Percentiles rank a stretch among this genome's conserved stretches.
These are phyloP conservation scores for Scomber japonicus DNA, from an alignment of 2,113 vertebrate genomes.

Conservation along the genomic window DNA sequence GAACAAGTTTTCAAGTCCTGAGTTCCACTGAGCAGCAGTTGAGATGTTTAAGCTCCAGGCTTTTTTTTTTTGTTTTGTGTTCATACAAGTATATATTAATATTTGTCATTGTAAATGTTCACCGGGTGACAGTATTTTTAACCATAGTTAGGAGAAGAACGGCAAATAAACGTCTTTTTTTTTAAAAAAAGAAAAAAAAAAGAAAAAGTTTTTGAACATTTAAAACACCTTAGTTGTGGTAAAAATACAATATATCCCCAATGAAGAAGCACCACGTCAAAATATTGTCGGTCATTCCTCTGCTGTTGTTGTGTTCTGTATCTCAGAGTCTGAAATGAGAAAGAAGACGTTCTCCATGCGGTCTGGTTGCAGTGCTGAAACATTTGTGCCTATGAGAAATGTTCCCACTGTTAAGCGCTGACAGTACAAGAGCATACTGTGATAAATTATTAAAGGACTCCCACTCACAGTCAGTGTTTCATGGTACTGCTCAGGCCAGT, in stretches of 20 bases:
- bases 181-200: constrained; percentile 73
- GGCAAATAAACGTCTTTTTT: constrained; percentile 73
- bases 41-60: constrained; percentile 94
- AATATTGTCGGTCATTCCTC: constrained; percentile 77
- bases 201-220: constrained; percentile 42
- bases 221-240: constrained; percentile 89
- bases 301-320: constrained; percentile 77
- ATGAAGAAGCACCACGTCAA: constrained; percentile 92
- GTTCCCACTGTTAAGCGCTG: not conserved
- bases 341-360: constrained; percentile 1
- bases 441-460: not conserved
- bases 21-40: constrained; percentile 98
- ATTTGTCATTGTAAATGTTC: constrained; percentile 84
- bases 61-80: constrained; percentile 76
- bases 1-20: constrained; percentile 89
- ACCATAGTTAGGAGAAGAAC: constrained; percentile 66
- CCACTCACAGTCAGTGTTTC: constrained; percentile 70
- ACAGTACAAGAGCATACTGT: not conserved
- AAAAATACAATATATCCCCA: constrained; percentile 91
- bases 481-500: constrained; percentile 35
- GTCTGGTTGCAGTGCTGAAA: not conserved
- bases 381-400: not conserved
- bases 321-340: constrained; percentile 75
- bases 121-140: constrained; percentile 51
- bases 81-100: constrained; percentile 85